These are phyloP conservation scores for Platalea minor DNA, from an alignment of 2,797 vertebrate genomes.

Conservation along the genomic window DNA sequence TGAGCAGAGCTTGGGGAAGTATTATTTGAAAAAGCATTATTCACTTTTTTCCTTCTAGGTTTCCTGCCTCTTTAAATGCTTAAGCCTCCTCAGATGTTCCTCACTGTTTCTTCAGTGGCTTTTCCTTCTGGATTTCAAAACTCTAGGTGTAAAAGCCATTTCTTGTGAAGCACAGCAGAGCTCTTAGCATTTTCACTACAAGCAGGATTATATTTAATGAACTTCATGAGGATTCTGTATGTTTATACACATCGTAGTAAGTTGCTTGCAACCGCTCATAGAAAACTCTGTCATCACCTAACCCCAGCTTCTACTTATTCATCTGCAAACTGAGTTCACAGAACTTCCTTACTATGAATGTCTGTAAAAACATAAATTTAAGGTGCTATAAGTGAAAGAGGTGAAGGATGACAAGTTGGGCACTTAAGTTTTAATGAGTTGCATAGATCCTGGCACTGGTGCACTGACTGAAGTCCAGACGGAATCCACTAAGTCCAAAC, in stretches of 20 bases:
- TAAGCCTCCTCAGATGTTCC: neutral
- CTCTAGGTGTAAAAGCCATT: neutral
- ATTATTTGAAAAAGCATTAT: neutral
- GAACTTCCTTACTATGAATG: neutral
- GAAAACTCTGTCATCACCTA: neutral
- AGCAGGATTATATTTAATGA: neutral
- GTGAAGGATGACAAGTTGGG: neutral
- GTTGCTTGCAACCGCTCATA: neutral
- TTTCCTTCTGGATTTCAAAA: neutral
- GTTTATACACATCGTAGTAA: neutral
- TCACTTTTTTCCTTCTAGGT: neutral
- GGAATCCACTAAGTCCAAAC: neutral
- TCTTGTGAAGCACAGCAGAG: neutral
- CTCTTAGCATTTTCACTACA: neutral
- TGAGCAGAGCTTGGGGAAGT: neutral
- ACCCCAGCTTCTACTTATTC: neutral
- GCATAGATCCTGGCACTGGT: neutral
- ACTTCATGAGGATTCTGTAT: neutral
- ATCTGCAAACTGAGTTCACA: neutral
- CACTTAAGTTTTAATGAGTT: neutral
- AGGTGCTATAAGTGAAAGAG: neutral
- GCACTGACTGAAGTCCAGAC: neutral
- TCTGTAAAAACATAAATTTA: neutral
- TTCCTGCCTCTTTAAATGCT: neutral
- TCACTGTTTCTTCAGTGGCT: neutral